These are phyloP conservation scores for Vulpes lagopus DNA, from an alignment of 2,113 vertebrate species.

Conservation along the genomic window DNA sequence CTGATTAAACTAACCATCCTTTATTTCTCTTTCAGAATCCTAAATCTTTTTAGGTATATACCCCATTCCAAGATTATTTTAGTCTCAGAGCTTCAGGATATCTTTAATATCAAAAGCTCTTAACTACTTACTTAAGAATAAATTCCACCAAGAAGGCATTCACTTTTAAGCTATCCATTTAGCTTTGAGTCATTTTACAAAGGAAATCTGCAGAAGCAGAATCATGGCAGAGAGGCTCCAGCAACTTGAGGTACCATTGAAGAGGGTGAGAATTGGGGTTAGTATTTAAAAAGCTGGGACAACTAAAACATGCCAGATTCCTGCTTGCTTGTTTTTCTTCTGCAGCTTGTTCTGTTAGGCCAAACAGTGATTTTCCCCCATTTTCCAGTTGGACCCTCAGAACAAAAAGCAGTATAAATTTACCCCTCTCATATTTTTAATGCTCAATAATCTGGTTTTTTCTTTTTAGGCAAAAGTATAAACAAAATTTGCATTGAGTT, in stretches of 20 bases:
- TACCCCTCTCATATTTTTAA: slow-evolving; percentile 44
- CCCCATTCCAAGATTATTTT: slow-evolving; percentile 37
- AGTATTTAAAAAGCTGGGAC: slow-evolving; percentile 6
- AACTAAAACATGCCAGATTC: neutral
- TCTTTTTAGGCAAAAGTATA: slow-evolving; percentile 72
- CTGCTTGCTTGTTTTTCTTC: neutral
- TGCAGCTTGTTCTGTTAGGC: slow-evolving; percentile 23
- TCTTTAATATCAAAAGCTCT: slow-evolving; percentile 67
- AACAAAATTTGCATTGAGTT: slow-evolving; percentile 76
- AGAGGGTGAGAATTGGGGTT: neutral
- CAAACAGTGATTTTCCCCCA: neutral
- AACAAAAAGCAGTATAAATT: slow-evolving; percentile 58
- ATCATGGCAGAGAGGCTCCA: slow-evolving; percentile 16
- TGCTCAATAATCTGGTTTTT: slow-evolving; percentile 46
- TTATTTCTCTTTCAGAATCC: slow-evolving; percentile 74
- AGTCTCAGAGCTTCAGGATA: slow-evolving; percentile 63
- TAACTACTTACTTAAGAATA: slow-evolving; percentile 44
- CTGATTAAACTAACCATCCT: slow-evolving; percentile 68
- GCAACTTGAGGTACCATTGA: slow-evolving; percentile 7
- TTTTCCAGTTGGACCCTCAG: slow-evolving; percentile 18
- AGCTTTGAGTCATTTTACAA: slow-evolving; percentile 18
- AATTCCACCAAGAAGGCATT: slow-evolving; percentile 31
- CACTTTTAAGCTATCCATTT: slow-evolving; percentile 1
- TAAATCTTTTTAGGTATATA: slow-evolving; percentile 66
- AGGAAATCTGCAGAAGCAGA: slow-evolving; percentile 56